Evolutionary conservation across 2,888 invertebrate genomes (phyloP), one percentile per base, ranked within the genome.

Genomic region (Dichetophora obliterata): DNA sequence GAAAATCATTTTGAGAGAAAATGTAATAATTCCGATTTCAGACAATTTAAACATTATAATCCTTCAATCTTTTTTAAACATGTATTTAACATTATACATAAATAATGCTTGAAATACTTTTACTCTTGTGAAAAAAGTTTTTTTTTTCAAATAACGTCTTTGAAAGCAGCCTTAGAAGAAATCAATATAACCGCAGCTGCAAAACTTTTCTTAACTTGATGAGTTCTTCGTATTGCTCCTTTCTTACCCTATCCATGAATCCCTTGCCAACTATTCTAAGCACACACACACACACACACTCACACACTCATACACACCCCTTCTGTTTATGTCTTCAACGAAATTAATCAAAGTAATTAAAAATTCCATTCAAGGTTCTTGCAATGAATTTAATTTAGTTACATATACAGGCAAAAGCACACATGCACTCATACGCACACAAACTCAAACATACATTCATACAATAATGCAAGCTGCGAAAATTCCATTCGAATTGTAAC

Each of bases 331-430:
- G 73, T 77, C 80, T 81, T 80, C 80, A 85, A 54, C 43, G 63
- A 52, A 84, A 82, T 84, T 82, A 84, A 84, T 85, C 82, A 84
- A 84, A 82, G 82, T 85, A 83, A 85, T 84, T 84, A 84, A 83
- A 85, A 83, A 83, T 84, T 83, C 82, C 82, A 66, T 82, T 80
- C 81, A 81, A 82, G 82, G 80, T 82, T 81, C 83, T 24, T 81
- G 77, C 82, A 82, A 82, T 83, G 82, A 82, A 82, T 83, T 83
- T 80, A 78, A 81, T 82, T 82, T 82, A 48, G 68, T 50, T 66
- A n/a, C 31, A 16, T 43, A 50, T 50, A 16, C 70, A 78, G 27
- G 50, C 59, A 57, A 63, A 71, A 73, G 77, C 71, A 73, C 66
- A 77, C 66, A 71, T 52, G 65, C 52, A 50, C 68, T 14, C 43